Evolutionary conservation across 2,797 vertebrate genomes (phyloP), one percentile per base, ranked within the genome.

Genomic region (Epinephelus coioides): DNA sequence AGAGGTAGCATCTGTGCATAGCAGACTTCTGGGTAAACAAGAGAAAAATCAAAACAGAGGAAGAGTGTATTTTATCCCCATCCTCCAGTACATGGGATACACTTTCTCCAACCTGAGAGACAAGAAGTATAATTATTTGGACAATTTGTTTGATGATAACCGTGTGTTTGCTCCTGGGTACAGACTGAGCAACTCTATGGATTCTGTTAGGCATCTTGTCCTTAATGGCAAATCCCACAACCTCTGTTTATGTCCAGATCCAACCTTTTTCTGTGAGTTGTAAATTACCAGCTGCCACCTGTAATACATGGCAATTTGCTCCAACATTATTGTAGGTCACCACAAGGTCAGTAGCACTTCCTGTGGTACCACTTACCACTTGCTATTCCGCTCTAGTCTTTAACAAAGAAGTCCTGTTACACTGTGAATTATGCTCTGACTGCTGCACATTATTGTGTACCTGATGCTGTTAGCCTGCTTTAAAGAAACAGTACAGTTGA

Each of bases 231-330:
- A 49, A 59, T 73, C 73, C 54, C 27, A 53, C 80, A 86, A 62
- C 73, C 78, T 65, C 78, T 79, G 75, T 86, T 87, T 85, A 77
- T 78, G 84, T 87, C 76, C 86, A 82, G 17, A 85, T 67, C 34
- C 68, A 65, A 76, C 80, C 75, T 84, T 86, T 86, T 81, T 78
- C 64, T 70, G 50, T 43, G 86, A 82, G 79, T 69, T 57, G 46
- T 81, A 93, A 91, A 93, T 91, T 81, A 90, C 85, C 79, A 57
- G 79, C 81, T 89, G 84, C 81, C 79, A 82, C 82, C 63, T 83
- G 62, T 85, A 89, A 88, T 86, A 60, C 85, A 86, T 67, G 64
- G 73, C 83, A 90, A 87, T 90, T 88, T 91, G 72, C 82, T 89
- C 83, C 85, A 68, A 82, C 77, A 53, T 83, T 85, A 85, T 67